These are phyloP conservation scores for Cephus nigrinus DNA, from an alignment of 2,888 invertebrate genomes.

Conservation along the genomic window DNA sequence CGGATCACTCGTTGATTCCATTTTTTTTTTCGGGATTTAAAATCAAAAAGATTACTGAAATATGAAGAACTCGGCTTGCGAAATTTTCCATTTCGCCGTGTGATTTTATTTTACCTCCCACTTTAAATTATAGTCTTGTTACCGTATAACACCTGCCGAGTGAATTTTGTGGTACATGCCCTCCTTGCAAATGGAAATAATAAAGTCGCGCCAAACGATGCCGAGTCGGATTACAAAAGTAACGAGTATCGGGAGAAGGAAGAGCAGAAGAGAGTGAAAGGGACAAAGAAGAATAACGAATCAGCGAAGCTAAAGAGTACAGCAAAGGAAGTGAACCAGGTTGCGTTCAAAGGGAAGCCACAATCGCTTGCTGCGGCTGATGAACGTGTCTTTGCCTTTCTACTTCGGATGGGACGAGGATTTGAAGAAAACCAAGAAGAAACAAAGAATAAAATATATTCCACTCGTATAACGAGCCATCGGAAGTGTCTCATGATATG, in stretches of 20 bases:
- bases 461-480: constrained; percentile 39
- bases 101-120: no score
- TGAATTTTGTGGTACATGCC: no score
- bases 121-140: no score
- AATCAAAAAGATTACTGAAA: no score
- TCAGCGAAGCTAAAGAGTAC: not conserved
- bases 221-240: not conserved
- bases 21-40: no score
- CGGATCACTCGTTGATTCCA: no score
- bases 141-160: no score
- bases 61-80: no score
- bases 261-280: constrained; percentile 18
- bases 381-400: constrained; percentile 53
- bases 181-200: not conserved
- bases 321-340: constrained; percentile 26
- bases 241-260: constrained; percentile 7
- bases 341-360: constrained; percentile 48
- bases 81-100: no score
- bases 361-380: constrained; percentile 50
- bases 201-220: no score
- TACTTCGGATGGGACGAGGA: constrained; percentile 22
- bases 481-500: not conserved
- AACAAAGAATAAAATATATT: constrained; percentile 31
- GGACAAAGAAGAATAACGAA: constrained; percentile 8
- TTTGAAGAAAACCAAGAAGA: not conserved